Evolutionary conservation across 2,113 vertebrate genomes (phyloP).

Genomic region (Microtus ochrogaster): DNA sequence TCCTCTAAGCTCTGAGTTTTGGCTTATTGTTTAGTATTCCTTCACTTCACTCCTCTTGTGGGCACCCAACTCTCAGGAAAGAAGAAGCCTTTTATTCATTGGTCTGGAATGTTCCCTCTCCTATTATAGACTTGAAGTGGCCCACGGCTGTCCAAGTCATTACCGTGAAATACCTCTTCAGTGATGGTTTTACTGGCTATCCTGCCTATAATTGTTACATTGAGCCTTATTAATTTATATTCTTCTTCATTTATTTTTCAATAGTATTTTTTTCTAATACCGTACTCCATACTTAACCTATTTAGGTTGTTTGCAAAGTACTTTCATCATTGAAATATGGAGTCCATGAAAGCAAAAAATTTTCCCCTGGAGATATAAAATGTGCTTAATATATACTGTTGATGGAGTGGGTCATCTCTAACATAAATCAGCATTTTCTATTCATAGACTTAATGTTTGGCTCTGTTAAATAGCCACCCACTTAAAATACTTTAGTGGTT

Average conservation of each 20-base stretch:
- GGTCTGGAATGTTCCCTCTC: not conserved
- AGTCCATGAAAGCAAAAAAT: not conserved
- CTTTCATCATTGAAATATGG: not conserved
- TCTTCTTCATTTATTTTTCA: not conserved
- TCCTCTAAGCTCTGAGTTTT: not conserved
- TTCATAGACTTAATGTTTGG: not conserved
- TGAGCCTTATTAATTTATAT: not conserved
- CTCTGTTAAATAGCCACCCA: not conserved
- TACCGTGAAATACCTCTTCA: not conserved
- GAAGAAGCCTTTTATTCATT: not conserved
- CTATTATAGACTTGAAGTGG: not conserved
- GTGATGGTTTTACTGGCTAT: not conserved
- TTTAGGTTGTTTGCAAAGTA: not conserved
- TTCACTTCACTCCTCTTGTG: not conserved
- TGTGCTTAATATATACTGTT: not conserved
- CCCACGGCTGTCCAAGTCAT: not conserved
- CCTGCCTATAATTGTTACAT: not conserved
- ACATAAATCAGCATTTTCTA: not conserved
- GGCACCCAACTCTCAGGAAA: not conserved
- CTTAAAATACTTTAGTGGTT: not conserved
- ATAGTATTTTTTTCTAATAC: not conserved
- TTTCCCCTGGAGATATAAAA: not conserved
- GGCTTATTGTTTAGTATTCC: not conserved
- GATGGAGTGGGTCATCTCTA: not conserved
- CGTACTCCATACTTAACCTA: not conserved